Conservation (phyloP, 2,888 invertebrate species). For the Thumatha senex region DNA sequence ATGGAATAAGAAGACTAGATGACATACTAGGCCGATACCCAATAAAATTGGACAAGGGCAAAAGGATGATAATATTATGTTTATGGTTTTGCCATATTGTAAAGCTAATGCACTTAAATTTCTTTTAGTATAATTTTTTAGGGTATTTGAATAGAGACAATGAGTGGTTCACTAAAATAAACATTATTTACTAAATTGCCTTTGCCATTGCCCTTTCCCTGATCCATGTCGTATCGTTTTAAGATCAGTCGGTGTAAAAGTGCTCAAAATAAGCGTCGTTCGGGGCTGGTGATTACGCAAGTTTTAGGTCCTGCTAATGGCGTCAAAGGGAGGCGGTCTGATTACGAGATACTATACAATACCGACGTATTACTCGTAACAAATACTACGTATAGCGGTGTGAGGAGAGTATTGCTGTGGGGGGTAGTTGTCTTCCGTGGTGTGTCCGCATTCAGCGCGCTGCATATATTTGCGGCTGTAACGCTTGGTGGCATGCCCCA, state of each 20-base stretch:
- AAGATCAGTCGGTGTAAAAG: not conserved
- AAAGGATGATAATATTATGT: no score
- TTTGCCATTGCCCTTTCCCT: not conserved
- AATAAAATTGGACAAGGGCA: no score
- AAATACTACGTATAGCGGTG: not conserved
- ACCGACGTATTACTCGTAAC: conserved; percentile 7
- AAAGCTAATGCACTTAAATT: no score
- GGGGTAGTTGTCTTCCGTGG: conserved; percentile 57
- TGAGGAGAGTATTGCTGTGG: conserved; percentile 16
- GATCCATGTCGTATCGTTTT: not conserved
- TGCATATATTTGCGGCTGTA: conserved; percentile 75
- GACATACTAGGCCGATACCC: no score
- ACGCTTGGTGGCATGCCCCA: conserved; percentile 82
- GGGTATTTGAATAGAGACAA: no score
- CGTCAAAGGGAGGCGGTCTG: conserved; percentile 16
- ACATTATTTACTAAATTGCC: no score
- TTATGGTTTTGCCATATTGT: no score
- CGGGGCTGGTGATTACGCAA: conserved; percentile 21
- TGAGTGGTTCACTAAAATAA: no score
- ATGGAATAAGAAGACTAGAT: no score
- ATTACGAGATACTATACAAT: conserved; percentile 15
- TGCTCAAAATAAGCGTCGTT: not conserved
- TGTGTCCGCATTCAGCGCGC: conserved; percentile 66
- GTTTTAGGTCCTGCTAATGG: conserved; percentile 16
- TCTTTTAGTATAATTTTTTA: no score